Conservation (phyloP, 2,113 vertebrate species). For the Istiophorus platypterus region DNA sequence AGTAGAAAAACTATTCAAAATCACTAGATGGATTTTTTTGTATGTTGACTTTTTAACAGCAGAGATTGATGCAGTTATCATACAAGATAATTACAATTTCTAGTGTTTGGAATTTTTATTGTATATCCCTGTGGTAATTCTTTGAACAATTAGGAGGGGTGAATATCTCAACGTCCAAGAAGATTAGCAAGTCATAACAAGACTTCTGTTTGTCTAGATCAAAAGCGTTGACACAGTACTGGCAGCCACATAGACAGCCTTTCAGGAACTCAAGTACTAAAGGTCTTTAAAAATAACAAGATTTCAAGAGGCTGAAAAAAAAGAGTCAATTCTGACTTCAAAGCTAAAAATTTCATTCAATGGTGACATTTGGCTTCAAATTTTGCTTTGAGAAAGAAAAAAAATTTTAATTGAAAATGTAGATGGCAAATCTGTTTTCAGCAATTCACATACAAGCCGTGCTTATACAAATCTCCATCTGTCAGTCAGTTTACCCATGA, state of each 20-base stretch:
- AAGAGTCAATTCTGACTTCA: conserved; percentile 30
- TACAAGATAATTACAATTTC: not conserved
- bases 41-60: not conserved
- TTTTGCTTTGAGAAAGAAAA: conserved; percentile 8
- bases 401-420: conserved; percentile 6
- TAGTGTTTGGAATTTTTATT: conserved; percentile 21
- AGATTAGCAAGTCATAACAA: conserved; percentile 44
- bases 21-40: too few relatives aligned
- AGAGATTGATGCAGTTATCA: conserved; percentile 13
- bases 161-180: conserved; percentile 33
- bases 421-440: not conserved
- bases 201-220: conserved; percentile 46
- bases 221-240: conserved; percentile 44
- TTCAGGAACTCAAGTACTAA: conserved; percentile 33
- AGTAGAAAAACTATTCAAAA: too few relatives aligned
- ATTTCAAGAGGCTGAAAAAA: conserved; percentile 42
- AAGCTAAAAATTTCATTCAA: conserved; percentile 13
- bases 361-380: not conserved
- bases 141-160: conserved; percentile 38
- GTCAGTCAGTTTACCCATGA: not conserved
- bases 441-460: not conserved
- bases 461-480: not conserved
- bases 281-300: conserved; percentile 53
- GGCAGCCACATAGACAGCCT: conserved; percentile 48
- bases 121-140: conserved; percentile 28